Evolutionary conservation across 2,113 vertebrate genomes (phyloP).

Genomic region (Apteryx owenii): DNA sequence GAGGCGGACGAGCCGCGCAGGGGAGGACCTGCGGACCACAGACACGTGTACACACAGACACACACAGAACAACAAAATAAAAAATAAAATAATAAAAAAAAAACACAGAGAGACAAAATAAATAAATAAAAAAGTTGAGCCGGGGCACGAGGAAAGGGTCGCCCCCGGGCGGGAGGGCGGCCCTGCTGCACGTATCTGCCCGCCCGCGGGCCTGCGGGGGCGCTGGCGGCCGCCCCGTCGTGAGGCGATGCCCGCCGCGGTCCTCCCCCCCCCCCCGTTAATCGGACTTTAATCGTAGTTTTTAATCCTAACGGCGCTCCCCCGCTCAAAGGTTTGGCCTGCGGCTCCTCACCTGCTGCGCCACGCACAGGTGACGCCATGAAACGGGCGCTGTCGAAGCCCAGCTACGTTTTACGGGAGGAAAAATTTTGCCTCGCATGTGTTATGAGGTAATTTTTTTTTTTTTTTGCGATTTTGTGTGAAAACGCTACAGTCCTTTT

Average conservation of each 20-base stretch:
- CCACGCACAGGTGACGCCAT: background rate
- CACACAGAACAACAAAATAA: constrained; percentile 76
- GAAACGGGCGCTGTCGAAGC: accelerated
- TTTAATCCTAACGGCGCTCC: no score
- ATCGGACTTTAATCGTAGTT: no score
- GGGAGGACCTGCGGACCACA: constrained; percentile 92
- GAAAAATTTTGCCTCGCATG: background rate
- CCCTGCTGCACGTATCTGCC: background rate
- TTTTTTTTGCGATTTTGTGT: background rate
- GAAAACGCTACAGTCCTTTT: background rate
- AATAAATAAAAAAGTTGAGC: constrained; percentile 58
- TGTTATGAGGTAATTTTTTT: background rate
- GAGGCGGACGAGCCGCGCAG: constrained; percentile 94
- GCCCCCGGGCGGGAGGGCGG: background rate
- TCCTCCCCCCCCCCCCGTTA: no score
- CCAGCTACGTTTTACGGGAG: accelerated
- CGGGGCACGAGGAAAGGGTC: background rate
- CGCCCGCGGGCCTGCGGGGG: background rate
- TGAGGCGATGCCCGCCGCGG: no score
- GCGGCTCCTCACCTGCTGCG: no score
- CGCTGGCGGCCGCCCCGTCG: no score
- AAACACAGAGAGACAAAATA: background rate
- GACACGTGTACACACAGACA: constrained; percentile 73
- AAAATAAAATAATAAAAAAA: constrained; percentile 31
- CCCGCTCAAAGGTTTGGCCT: no score